Conservation (phyloP, 2,797 vertebrate genomes). For the Tamandua tetradactyla region DNA sequence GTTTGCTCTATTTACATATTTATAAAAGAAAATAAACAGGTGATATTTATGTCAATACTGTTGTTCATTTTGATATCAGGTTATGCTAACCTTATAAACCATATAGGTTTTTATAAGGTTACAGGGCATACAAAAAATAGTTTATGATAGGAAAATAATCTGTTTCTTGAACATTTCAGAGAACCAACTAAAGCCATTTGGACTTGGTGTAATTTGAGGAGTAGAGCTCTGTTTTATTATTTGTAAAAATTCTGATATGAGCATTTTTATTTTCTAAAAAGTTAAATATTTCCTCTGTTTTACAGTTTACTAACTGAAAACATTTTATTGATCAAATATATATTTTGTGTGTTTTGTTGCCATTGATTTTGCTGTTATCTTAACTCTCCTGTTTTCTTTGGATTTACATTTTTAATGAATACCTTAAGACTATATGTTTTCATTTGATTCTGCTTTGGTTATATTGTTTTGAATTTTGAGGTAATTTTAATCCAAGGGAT, state of each 20-base stretch:
- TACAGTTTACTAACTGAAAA: not conserved
- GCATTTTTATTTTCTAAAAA: not conserved
- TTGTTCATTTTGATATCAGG: not conserved
- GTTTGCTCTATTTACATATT: not conserved
- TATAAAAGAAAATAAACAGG: not conserved
- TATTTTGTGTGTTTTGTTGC: not conserved
- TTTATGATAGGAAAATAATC: not conserved
- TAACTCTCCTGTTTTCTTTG: conserved; percentile 5
- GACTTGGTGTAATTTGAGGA: not conserved
- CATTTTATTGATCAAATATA: conserved; percentile 13
- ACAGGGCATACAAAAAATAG: not conserved
- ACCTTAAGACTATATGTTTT: not conserved
- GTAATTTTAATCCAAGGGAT: not conserved
- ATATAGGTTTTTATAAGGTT: not conserved
- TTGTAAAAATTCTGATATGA: not conserved
- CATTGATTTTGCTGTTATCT: conserved; percentile 12
- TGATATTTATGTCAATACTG: not conserved
- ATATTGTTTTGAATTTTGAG: not conserved
- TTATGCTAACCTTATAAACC: not conserved
- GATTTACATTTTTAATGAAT: conserved; percentile 34
- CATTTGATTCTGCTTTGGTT: not conserved
- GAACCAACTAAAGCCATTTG: not conserved
- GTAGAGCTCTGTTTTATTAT: not conserved
- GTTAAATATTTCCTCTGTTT: not conserved
- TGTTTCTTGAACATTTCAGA: not conserved